Percentiles rank a stretch among this genome's conserved stretches.
phyloP scores from a whole-genome alignment of 2,113 vertebrate genomes.

The Corythornis madagascariensis region DNA sequence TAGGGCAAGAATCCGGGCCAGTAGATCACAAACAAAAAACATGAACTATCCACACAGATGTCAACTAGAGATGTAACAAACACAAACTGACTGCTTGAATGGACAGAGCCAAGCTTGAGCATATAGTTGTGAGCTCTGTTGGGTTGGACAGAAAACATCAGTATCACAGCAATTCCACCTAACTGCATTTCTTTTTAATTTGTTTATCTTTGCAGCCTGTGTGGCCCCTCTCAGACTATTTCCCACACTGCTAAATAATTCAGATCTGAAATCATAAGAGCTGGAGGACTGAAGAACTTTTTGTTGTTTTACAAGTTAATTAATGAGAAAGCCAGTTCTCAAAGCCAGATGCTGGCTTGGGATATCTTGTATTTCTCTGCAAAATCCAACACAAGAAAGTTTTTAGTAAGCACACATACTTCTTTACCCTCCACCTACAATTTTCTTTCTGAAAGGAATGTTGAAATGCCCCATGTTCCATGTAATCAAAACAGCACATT shows the following conservation, averaged over 20 bases:
- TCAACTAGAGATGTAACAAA: neutral
- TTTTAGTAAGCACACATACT: neutral
- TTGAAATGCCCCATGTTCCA: neutral
- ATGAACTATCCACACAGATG: neutral
- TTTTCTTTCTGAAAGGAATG: conserved; percentile 9
- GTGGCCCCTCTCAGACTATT: neutral
- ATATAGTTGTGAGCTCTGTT: neutral
- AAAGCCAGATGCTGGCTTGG: neutral
- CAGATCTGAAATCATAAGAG: neutral
- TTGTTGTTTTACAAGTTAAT: neutral
- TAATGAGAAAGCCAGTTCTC: neutral
- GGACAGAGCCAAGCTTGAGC: neutral
- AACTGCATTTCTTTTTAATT: neutral
- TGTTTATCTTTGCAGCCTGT: neutral
- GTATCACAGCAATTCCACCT: neutral
- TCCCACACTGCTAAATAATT: neutral
- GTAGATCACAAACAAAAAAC: neutral
- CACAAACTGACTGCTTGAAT: neutral
- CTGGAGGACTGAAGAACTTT: neutral
- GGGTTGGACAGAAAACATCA: neutral
- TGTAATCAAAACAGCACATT: conserved; percentile 16
- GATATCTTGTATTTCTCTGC: neutral
- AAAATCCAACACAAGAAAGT: neutral
- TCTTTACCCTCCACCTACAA: neutral
- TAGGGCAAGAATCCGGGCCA: neutral